phyloP scores from a whole-genome alignment of 2,797 vertebrate genomes.

The Sebastiscus tertius region DNA sequence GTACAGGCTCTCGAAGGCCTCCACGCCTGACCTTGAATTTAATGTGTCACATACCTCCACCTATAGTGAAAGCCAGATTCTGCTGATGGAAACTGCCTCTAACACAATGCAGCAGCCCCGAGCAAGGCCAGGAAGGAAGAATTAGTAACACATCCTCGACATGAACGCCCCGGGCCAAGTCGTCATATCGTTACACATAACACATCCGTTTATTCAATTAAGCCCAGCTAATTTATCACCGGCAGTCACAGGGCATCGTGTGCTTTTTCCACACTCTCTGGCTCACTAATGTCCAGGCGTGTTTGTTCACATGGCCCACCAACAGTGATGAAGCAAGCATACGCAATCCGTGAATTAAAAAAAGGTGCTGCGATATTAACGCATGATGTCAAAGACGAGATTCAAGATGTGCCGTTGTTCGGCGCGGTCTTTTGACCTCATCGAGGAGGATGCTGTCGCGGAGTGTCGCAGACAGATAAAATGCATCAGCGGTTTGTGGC shows the following conservation, averaged over 20 bases:
- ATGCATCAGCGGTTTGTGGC: slow-evolving; percentile 51
- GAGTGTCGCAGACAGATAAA: slow-evolving; percentile 59
- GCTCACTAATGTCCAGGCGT: not conserved
- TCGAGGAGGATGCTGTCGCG: slow-evolving; percentile 26
- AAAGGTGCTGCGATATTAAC: not conserved
- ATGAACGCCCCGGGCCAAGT: slow-evolving; percentile 36
- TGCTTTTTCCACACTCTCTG: slow-evolving; percentile 32
- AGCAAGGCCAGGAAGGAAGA: slow-evolving; percentile 77
- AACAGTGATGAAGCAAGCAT: not conserved
- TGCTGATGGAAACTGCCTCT: slow-evolving; percentile 25
- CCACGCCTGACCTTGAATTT: slow-evolving; percentile 28
- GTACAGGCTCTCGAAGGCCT: not conserved
- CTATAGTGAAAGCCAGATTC: slow-evolving; percentile 44
- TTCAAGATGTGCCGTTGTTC: slow-evolving; percentile 13
- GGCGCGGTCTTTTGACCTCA: slow-evolving; percentile 15
- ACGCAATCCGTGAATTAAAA: not conserved
- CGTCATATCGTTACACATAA: slow-evolving; percentile 50
- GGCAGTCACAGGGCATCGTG: not conserved
- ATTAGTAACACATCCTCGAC: slow-evolving; percentile 73
- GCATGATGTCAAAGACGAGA: not conserved
- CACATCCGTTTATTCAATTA: slow-evolving; percentile 77
- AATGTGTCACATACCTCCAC: slow-evolving; percentile 28
- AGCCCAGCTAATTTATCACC: slow-evolving; percentile 44
- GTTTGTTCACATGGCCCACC: slow-evolving; percentile 22
- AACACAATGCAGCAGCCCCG: slow-evolving; percentile 67